Evolutionary conservation across 2,113 vertebrate genomes (phyloP), one percentile per base, ranked within the genome.

Genomic region (Pelecanoides urinatrix): DNA sequence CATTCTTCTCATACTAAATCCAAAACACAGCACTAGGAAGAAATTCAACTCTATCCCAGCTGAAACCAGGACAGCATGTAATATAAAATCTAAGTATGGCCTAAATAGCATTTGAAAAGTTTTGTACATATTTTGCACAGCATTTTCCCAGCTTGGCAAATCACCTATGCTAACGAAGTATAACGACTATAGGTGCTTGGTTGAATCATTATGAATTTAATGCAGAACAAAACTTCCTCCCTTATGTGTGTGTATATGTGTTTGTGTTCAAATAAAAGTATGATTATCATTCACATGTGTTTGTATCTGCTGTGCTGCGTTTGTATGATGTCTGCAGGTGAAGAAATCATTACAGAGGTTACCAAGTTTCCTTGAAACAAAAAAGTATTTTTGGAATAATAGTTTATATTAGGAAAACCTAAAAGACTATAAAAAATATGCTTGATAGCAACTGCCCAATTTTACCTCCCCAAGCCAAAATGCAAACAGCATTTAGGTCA

Each of bases 401-500:
- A 55, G 34, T 13, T 96, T 77, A 20, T 58, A 29, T 63, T 63
- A 56, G 32, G 56, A 78, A 94, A 83, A 16, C 32, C 49, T 59
- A 73, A 62, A 83, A 59, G 27, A 47, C 36, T 75, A 16, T 53
- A 9, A 47, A 93, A 56, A 88, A 85, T 34, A 74, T 58, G 16
- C 21, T 84, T 97, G 78, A 40, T 94, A 88, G 59, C n/a, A 65
- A 71, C 5, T 86, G 58, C 77, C 36, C 50, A 49, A 27, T 76
- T 87, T 89, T 88, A 94, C 38, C 52, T 92, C 62, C 67, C 44
- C 61, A 67, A 63, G 56, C 73, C 91, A 73, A 96, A 96, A 96
- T 77, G 59, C 49, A 93, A 94, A 75, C 34, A 96, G 42, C 56
- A 44, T 88, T 96, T 93, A 95, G 84, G 86, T 96, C 86, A 86